Base-by-base conservation (phyloP, 2,888 invertebrate species). In the Chydorus sphaericus region DNA sequence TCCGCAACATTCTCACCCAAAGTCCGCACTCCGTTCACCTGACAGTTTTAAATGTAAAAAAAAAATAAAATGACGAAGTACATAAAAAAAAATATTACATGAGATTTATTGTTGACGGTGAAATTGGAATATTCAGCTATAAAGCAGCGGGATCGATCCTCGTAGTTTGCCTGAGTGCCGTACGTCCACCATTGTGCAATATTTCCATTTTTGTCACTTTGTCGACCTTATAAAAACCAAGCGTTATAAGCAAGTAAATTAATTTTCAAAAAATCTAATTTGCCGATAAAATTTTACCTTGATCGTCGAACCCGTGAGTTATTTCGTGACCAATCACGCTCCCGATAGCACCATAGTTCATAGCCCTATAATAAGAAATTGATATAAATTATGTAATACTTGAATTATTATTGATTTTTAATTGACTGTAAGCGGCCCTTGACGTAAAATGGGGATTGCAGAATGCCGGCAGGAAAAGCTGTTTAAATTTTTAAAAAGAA, bases 1-100 rank as follows among this genome's bases (percentile, higher is more conserved):
- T 93, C 93, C 0, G 93, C 93, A 57, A 93, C 93, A 68, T 93
- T 93, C 69, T 93, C 93, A 11, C 90, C 90, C 71, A 90, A 88
- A 0, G 91, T 91, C 65, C 87, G 87, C 58, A 90, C 81, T 54
- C 93, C 93, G 66, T 92, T 90, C 54, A 86, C 86, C 67, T 82
- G 82, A 59, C n/a, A n/a, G n/a, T n/a, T n/a, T n/a, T n/a, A n/a
- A n/a, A n/a, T n/a, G n/a, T n/a, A n/a, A n/a, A n/a, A 89, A 68
- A 8, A 29, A 29, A 44, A n/a, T 18, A 38, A 38, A 23, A 20
- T 37, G 20, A 20, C 16, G 7, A n/a, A n/a, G n/a, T n/a, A n/a
- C n/a, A n/a, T n/a, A n/a, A n/a, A n/a, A n/a, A n/a, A n/a, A n/a
- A n/a, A n/a, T 44, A 11, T 44, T 44, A 44, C 38, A 3, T 16